Conservation (phyloP, 1,140 invertebrate genomes). For the Cotesia vestalis region DNA sequence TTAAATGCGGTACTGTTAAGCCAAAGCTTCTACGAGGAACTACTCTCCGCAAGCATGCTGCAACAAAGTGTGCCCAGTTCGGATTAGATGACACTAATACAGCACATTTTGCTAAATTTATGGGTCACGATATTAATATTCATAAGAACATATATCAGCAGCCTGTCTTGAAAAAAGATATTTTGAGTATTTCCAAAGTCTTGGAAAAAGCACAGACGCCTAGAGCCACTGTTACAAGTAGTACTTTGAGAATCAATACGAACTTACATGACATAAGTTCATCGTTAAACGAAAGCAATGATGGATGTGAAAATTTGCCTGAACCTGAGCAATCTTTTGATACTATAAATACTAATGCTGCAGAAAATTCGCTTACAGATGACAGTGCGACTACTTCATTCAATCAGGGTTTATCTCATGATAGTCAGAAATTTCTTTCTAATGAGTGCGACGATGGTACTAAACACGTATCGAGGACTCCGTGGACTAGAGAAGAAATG, state of each 20-base stretch:
- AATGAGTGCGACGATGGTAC: no score
- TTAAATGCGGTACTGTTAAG: slow-evolving; percentile 17
- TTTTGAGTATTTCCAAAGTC: slow-evolving; percentile 1
- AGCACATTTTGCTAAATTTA: slow-evolving; percentile 12
- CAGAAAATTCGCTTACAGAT: no score
- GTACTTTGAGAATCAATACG: neutral
- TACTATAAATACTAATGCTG: no score
- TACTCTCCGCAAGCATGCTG: slow-evolving; percentile 31
- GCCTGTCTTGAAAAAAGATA: slow-evolving; percentile 16
- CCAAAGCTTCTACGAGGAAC: slow-evolving; percentile 26
- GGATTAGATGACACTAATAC: slow-evolving; percentile 17
- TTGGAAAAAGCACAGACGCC: slow-evolving; percentile 9
- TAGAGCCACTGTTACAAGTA: neutral
- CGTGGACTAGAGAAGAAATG: neutral
- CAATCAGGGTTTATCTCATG: no score
- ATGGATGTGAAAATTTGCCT: no score
- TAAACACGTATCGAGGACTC: no score
- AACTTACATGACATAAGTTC: neutral
- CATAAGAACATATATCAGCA: slow-evolving; percentile 29
- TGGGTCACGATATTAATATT: slow-evolving; percentile 32
- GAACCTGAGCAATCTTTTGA: no score
- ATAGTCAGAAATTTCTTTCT: no score
- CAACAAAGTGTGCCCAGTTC: slow-evolving; percentile 25
- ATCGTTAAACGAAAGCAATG: no score
- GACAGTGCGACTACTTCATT: no score